phyloP scores from a whole-genome alignment of 2,888 invertebrate species.

The Synanthedon tipuliformis region DNA sequence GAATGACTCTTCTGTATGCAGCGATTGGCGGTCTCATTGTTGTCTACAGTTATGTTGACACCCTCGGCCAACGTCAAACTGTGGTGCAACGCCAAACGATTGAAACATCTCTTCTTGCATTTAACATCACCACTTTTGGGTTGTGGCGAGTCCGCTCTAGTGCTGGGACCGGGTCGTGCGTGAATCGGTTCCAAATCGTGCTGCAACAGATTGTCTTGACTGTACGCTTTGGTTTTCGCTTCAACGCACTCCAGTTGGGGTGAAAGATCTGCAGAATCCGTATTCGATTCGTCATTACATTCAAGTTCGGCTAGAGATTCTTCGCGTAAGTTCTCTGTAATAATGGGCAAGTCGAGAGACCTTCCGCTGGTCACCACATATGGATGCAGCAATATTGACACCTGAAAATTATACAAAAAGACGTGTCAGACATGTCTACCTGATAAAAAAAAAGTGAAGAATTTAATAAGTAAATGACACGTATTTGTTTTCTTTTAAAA shows the following conservation, averaged over 20 bases:
- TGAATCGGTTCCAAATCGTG: background rate
- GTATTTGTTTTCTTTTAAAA: no score
- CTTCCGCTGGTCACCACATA: conserved; percentile 37
- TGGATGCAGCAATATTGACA: conserved; percentile 49
- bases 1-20: conserved; percentile 37
- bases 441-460: background rate
- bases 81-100: conserved; percentile 27
- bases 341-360: conserved; percentile 47
- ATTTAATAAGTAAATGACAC: no score
- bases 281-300: conserved; percentile 10
- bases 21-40: conserved; percentile 27
- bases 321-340: conserved; percentile 35
- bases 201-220: conserved; percentile 25
- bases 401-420: conserved; percentile 20
- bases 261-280: conserved; percentile 2
- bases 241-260: conserved; percentile 8
- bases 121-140: conserved; percentile 11
- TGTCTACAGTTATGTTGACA: conserved; percentile 12
- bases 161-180: conserved; percentile 15
- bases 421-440: background rate
- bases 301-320: conserved; percentile 30
- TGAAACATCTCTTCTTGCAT: conserved; percentile 11
- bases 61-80: conserved; percentile 30
- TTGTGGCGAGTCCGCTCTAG: conserved; percentile 12
- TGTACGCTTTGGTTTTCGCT: conserved; percentile 24